Percentiles rank a stretch among this genome's conserved stretches.
Conservation (phyloP, 2,797 vertebrate species). For the Triplophysa yarkandensis region DNA sequence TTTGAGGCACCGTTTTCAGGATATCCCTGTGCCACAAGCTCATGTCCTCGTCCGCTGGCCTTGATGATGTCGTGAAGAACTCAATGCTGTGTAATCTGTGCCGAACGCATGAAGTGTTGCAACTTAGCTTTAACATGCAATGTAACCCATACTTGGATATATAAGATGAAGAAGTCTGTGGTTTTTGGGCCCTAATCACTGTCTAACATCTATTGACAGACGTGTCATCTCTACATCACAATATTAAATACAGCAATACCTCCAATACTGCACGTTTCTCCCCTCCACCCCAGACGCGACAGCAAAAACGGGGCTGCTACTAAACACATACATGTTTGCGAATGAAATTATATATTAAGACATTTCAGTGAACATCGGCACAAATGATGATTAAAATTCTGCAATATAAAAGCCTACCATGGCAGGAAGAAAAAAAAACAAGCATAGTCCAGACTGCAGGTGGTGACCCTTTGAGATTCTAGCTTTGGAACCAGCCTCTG, state of each 20-base stretch:
- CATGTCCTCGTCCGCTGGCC: conserved; percentile 32
- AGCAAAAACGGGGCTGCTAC: conserved; percentile 30
- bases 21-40: conserved; percentile 19
- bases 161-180: conserved; percentile 33
- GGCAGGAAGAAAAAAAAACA: conserved; percentile 44
- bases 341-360: conserved; percentile 79
- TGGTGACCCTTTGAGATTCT: conserved; percentile 57
- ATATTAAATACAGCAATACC: conserved; percentile 51
- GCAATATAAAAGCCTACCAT: conserved; percentile 64
- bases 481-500: conserved; percentile 61
- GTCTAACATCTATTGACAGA: conserved; percentile 43
- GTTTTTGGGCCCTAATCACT: conserved; percentile 46
- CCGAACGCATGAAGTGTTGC: conserved; percentile 21
- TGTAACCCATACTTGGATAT: conserved; percentile 31
- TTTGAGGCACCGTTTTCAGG: conserved; percentile 30
- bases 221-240: conserved; percentile 45
- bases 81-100: conserved; percentile 20
- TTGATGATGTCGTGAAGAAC: conserved; percentile 40
- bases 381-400: conserved; percentile 63
- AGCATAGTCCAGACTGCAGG: conserved; percentile 58
- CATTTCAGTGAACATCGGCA: conserved; percentile 74
- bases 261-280: conserved; percentile 43
- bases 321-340: conserved; percentile 45
- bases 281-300: conserved; percentile 31
- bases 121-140: conserved; percentile 44